Evolutionary conservation across 2,113 vertebrate species (phyloP).

Genomic region (Pluvialis apricaria): DNA sequence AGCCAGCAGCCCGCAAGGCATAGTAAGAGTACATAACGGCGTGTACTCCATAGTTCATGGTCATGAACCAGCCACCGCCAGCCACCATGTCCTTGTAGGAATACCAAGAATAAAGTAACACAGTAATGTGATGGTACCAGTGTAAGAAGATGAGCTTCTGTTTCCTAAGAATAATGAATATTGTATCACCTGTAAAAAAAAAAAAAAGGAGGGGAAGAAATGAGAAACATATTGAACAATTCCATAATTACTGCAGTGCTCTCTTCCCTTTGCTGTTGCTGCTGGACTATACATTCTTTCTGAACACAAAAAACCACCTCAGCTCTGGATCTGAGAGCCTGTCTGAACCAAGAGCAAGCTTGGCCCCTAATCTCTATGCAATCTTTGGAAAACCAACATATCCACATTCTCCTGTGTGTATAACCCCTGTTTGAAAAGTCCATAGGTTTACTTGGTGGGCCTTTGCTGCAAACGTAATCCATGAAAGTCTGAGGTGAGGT

Average conservation of each 20-base stretch:
- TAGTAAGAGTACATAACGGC: constrained; percentile 99
- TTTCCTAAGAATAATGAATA: constrained; percentile 98
- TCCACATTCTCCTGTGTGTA: background rate
- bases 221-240: constrained; percentile 10
- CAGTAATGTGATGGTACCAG: constrained; percentile 99
- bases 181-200: constrained; percentile 87
- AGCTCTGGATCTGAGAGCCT: background rate
- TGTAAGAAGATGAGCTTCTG: constrained; percentile 99
- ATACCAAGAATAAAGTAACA: constrained; percentile 99
- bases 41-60: constrained; percentile 98
- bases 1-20: constrained; percentile 91
- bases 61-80: constrained; percentile 99
- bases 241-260: background rate
- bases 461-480: background rate
- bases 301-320: background rate
- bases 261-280: background rate
- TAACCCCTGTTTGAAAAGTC: background rate
- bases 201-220: background rate
- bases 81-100: constrained; percentile 99
- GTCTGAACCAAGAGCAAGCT: background rate
- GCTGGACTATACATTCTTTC: background rate
- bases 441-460: background rate
- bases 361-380: background rate
- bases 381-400: background rate
- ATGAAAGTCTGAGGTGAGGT: background rate